Evolutionary conservation across 1,140 invertebrate genomes (phyloP), one percentile per base, ranked within the genome.

Genomic region (Trialeurodes vaporariorum): DNA sequence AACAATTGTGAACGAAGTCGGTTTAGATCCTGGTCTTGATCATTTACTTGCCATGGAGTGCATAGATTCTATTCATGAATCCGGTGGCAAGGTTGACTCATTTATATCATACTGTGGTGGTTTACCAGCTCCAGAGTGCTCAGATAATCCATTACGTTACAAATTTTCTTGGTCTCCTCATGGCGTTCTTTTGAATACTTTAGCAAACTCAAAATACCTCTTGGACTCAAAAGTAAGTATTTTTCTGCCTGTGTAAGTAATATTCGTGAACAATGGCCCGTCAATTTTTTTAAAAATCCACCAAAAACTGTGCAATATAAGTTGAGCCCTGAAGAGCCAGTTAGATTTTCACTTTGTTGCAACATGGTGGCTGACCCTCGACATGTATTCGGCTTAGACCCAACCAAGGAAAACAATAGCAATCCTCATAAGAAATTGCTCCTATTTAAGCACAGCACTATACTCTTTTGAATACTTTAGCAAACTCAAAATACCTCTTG

Each of bases 101-200:
- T 99, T 98, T 77, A 85, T 96, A 0, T 98, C 94, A 0, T 99
- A 93, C 79, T 99, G 97, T 76, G 98, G 98, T 67, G 98, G 91
- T 34, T 78, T 98, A 27, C 96, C 96, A 0, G 94, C 96, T 0
- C 96, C 96, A 0, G 96, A 98, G 80, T 89, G 86, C 74, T 97
- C 96, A 1, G 88, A 91, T 73, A 98, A 98, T 79, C 88, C 95
- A 2, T 78, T 99, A 13, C 78, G 96, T 21, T 99, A 99, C 79
- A 99, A 98, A 77, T 99, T 99, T 77, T 97, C 92, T 13, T 98
- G 96, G 96, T 96, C 89, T 67, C 96, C 96, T 12, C 81, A 89
- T 49, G 93, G 92, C 9, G 94, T 94, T 0, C 79, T 99, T 1
- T 80, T 95, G 0, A 98, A 97, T 72, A 92, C 94, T 0, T 79